phyloP scores from a whole-genome alignment of 2,113 vertebrate species.

The Thalassoma bifasciatum region DNA sequence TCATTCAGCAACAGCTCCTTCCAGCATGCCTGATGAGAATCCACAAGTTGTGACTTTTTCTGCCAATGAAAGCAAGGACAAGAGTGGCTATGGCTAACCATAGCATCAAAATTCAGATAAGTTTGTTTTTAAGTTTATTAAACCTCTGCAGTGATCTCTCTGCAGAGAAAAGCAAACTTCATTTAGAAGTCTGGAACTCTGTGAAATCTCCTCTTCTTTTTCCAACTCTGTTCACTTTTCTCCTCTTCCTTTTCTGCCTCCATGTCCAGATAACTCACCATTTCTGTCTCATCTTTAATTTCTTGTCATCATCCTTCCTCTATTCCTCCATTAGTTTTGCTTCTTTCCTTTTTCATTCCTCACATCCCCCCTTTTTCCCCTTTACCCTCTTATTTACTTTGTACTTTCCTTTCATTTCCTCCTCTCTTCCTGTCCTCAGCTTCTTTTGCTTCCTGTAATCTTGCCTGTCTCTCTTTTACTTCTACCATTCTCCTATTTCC shows the following conservation, averaged over 20 bases:
- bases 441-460: neutral
- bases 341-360: neutral
- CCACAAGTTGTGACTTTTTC: too few species aligned
- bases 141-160: too few species aligned
- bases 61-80: too few species aligned
- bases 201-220: too few species aligned
- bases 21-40: too few species aligned
- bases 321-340: neutral
- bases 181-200: too few species aligned
- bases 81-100: too few species aligned
- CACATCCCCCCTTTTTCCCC: neutral
- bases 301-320: neutral
- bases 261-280: too few species aligned
- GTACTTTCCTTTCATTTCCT: neutral
- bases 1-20: too few species aligned
- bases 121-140: too few species aligned
- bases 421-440: neutral
- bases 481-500: neutral
- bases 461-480: neutral
- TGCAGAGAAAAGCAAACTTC: too few species aligned
- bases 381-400: neutral
- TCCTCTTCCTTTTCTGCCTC: neutral
- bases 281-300: neutral
- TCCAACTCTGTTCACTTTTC: neutral
- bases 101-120: too few species aligned